These are phyloP conservation scores for Altica lythri DNA, from an alignment of 2,888 invertebrate species.

Conservation along the genomic window DNA sequence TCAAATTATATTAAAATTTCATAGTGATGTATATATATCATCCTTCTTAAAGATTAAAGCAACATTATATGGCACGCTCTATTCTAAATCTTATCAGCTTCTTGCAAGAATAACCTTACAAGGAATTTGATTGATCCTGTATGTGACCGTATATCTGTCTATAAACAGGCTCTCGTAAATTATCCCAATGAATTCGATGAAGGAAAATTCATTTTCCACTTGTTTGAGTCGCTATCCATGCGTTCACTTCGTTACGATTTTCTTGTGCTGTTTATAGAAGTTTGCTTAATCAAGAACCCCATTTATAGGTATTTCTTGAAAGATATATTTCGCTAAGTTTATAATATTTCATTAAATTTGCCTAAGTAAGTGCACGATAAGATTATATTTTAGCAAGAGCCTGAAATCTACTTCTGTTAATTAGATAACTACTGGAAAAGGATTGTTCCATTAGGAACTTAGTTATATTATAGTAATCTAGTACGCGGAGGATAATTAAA, in stretches of 20 bases:
- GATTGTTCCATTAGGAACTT: constrained; percentile 28
- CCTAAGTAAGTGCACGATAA: constrained; percentile 28
- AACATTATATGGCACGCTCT: background rate
- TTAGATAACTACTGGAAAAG: constrained; percentile 31
- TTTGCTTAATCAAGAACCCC: constrained; percentile 52
- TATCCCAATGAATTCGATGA: constrained; percentile 58
- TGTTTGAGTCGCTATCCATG: constrained; percentile 58
- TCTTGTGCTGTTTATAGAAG: constrained; percentile 52
- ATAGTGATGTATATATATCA: no score
- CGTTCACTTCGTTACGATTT: constrained; percentile 53
- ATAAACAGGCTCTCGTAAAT: constrained; percentile 59
- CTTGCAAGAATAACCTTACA: constrained; percentile 57
- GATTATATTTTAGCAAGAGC: constrained; percentile 27
- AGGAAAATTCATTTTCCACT: constrained; percentile 60
- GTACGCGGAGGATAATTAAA: no score
- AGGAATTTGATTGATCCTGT: constrained; percentile 55
- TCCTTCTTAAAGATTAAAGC: no score
- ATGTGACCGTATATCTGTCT: constrained; percentile 56
- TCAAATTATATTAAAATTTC: no score
- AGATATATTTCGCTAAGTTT: constrained; percentile 41
- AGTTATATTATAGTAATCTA: no score
- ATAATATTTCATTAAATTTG: constrained; percentile 33
- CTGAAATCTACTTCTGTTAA: constrained; percentile 26
- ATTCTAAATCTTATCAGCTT: constrained; percentile 58
- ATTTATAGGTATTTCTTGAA: constrained; percentile 50